phyloP scores from a whole-genome alignment of 1,140 invertebrate species.

The Eciton burchellii region DNA sequence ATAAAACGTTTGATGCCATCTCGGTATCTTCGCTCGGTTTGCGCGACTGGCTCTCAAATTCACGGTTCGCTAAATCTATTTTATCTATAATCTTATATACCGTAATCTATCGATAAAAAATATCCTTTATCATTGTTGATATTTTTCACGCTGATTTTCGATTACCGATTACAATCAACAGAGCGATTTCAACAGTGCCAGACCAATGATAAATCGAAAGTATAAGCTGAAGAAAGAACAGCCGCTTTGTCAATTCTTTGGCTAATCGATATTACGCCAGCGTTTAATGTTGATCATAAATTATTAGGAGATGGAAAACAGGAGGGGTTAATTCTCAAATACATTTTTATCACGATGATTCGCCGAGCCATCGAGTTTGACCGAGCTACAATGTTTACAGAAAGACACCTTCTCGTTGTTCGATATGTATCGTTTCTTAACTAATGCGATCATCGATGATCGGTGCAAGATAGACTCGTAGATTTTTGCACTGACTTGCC shows the following conservation, averaged over 20 bases:
- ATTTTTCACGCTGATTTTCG: background rate
- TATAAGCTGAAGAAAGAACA: background rate
- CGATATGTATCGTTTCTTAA: slow-evolving; percentile 80
- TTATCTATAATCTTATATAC: background rate
- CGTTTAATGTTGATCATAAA: slow-evolving; percentile 18
- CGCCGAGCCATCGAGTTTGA: slow-evolving; percentile 13
- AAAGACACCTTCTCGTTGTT: slow-evolving; percentile 68
- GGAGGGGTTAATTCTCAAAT: background rate
- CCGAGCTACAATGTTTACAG: slow-evolving; percentile 41
- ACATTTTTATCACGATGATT: slow-evolving; percentile 6
- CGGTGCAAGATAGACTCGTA: slow-evolving; percentile 45
- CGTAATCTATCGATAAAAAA: slow-evolving; percentile 32
- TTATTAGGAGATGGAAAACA: background rate
- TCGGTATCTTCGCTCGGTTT: slow-evolving; percentile 52
- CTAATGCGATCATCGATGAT: slow-evolving; percentile 63
- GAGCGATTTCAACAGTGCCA: background rate
- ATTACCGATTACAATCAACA: slow-evolving; percentile 1
- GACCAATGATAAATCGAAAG: background rate
- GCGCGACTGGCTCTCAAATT: slow-evolving; percentile 10
- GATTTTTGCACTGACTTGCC: slow-evolving; percentile 66
- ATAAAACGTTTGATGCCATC: slow-evolving; percentile 74
- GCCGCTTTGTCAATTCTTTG: background rate
- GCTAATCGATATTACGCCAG: slow-evolving; percentile 6
- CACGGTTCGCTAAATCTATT: background rate
- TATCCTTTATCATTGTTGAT: background rate